Evolutionary conservation across 2,888 invertebrate species (phyloP), one percentile per base, ranked within the genome.

Genomic region (Macaria notata): DNA sequence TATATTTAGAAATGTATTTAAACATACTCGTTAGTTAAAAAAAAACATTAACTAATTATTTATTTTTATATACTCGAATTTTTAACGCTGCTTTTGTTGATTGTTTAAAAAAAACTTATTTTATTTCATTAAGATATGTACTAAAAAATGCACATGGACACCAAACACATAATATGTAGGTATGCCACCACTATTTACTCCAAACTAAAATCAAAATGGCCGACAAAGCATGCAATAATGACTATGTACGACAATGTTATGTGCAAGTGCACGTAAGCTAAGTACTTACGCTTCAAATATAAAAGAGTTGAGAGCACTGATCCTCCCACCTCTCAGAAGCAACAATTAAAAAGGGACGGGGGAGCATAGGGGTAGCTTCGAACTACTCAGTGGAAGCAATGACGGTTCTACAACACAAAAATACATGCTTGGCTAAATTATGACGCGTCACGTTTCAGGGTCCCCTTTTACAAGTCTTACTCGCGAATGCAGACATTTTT

Each of bases 261-360:
- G 63, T 69, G 70, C 71, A 71, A 71, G 70, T 69, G 68, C 48
- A 49, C 49, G 36, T 58, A 45, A 54, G 43, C 38, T 46, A 49
- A 65, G 72, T 44, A 54, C 70, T 72, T 70, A 73, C 71, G 75
- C 77, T 79, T 74, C 75, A 83, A 76, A 78, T 76, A 80, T 79
- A 83, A 85, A 81, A 84, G 83, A 82, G 78, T 81, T 79, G 77
- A 81, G 79, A 78, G 80, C 75, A 76, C 69, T 79, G 88, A 81
- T 82, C 86, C 88, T 83, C 88, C 88, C 86, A 88, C 86, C 88
- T 83, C 86, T 87, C 81, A 86, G 75, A 66, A 72, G 82, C 83
- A 81, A 88, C 89, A 90, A 89, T 91, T 90, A 90, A 89, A 86
- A 83, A 86, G 84, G 79, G 79, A 71, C 65, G 71, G 74, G 79